Evolutionary conservation across 64 coral and sea anemone species (phyloP).

Genomic region (Astreopora myriophthalma): DNA sequence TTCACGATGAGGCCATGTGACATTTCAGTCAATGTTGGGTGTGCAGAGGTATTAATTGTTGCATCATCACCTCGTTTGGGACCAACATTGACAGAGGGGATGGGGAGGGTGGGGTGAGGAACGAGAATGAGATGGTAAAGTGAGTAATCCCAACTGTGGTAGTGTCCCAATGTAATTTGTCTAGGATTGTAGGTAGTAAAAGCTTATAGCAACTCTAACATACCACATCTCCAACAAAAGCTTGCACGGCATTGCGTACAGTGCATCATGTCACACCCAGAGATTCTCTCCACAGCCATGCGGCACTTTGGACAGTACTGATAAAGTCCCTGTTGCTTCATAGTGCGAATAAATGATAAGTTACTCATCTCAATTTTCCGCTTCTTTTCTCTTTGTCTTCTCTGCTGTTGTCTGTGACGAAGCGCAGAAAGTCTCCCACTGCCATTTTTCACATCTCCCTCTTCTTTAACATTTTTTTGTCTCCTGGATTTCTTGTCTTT

Average conservation of each 20-base stretch:
- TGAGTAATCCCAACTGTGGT: no score
- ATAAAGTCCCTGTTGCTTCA: slow-evolving; percentile 75
- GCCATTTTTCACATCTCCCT: background rate
- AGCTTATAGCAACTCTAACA: no score
- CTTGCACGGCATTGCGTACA: slow-evolving; percentile 78
- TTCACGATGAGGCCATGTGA: no score
- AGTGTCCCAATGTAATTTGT: no score
- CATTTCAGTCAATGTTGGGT: no score
- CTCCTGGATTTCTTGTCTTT: slow-evolving; percentile 30
- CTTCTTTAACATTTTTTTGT: background rate
- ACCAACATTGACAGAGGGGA: no score
- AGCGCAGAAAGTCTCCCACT: background rate
- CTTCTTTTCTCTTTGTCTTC: slow-evolving; percentile 6
- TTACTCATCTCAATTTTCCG: slow-evolving; percentile 39
- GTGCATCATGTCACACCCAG: slow-evolving; percentile 95
- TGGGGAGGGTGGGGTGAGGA: no score
- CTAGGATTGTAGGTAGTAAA: no score
- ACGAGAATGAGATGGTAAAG: no score
- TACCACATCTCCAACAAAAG: slow-evolving; percentile 97
- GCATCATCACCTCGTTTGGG: no score
- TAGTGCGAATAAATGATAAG: slow-evolving; percentile 65
- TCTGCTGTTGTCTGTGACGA: background rate
- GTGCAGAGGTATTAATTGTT: no score
- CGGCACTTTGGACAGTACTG: slow-evolving; percentile 85
- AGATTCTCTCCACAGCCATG: slow-evolving; percentile 79